A percentile compares a stretch with the other conserved stretches of the same genome.
These are phyloP conservation scores for Thripadectes ignobilis DNA, from an alignment of 2,797 vertebrate genomes.

Conservation along the genomic window DNA sequence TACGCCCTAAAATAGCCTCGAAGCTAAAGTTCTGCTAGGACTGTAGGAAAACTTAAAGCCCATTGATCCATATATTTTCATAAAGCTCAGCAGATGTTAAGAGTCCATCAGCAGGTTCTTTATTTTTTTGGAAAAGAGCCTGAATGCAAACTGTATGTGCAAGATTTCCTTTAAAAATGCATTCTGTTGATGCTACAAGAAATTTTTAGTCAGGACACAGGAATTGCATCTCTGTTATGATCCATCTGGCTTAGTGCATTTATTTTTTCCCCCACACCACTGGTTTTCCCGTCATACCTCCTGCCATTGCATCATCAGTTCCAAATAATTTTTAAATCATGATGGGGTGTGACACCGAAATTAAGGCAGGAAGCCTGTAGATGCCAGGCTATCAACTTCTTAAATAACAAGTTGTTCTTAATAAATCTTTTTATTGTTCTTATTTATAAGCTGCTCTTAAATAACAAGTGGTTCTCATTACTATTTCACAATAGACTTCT, in stretches of 20 bases:
- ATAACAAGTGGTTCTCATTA: not conserved
- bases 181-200: constrained; percentile 18
- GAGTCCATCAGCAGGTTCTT: not conserved
- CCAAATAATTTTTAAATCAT: not conserved
- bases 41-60: not conserved
- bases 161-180: not conserved
- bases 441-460: not conserved
- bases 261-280: not conserved
- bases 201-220: constrained; percentile 23
- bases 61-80: not conserved
- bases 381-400: not conserved
- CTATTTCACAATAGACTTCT: constrained; percentile 1
- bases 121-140: not conserved
- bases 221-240: constrained; percentile 5
- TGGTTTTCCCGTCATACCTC: not conserved
- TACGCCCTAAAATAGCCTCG: not conserved
- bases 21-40: not conserved
- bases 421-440: not conserved
- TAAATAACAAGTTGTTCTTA: not conserved
- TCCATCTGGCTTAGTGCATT: constrained; percentile 5
- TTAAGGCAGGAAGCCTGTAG: not conserved
- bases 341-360: not conserved
- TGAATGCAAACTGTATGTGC: constrained; percentile 8
- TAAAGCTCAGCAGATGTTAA: not conserved
- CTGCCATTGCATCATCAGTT: not conserved